Evolutionary conservation across 2,888 invertebrate species (phyloP).

Genomic region (Dastarcus helophoroides): DNA sequence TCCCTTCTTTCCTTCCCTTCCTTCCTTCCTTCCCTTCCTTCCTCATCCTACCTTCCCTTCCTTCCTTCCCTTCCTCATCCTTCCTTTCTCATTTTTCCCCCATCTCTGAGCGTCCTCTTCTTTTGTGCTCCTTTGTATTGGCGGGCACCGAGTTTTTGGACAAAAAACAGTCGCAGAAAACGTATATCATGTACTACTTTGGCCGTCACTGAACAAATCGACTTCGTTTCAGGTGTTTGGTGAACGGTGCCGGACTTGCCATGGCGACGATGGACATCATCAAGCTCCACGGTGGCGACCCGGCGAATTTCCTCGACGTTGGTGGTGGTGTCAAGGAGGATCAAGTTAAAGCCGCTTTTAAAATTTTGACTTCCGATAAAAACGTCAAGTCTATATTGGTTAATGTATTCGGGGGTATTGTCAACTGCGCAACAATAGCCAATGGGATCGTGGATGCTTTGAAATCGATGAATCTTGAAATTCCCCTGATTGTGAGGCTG

Average conservation of each 20-base stretch:
- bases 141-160: too few species aligned
- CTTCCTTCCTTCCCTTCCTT: too few species aligned
- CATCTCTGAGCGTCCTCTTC: too few species aligned
- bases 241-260: slow-evolving; percentile 97
- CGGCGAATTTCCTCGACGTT: slow-evolving; percentile 97
- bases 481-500: slow-evolving; percentile 86
- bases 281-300: slow-evolving; percentile 86
- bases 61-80: too few species aligned
- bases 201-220: too few species aligned
- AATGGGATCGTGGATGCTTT: slow-evolving; percentile 88
- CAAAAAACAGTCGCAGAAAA: too few species aligned
- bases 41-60: too few species aligned
- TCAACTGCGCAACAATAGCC: slow-evolving; percentile 95
- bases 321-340: slow-evolving; percentile 92
- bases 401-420: slow-evolving; percentile 98
- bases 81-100: too few species aligned
- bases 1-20: too few species aligned
- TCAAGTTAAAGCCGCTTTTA: slow-evolving; percentile 88
- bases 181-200: too few species aligned
- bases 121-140: too few species aligned
- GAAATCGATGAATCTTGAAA: slow-evolving; percentile 61
- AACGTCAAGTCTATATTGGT: slow-evolving; percentile 92
- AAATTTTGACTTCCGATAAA: slow-evolving; percentile 74
- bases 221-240: slow-evolving; percentile 51
- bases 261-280: slow-evolving; percentile 99